Evolutionary conservation across 1,140 invertebrate genomes (phyloP), one percentile per base, ranked within the genome.

Genomic region (Argopecten irradians): DNA sequence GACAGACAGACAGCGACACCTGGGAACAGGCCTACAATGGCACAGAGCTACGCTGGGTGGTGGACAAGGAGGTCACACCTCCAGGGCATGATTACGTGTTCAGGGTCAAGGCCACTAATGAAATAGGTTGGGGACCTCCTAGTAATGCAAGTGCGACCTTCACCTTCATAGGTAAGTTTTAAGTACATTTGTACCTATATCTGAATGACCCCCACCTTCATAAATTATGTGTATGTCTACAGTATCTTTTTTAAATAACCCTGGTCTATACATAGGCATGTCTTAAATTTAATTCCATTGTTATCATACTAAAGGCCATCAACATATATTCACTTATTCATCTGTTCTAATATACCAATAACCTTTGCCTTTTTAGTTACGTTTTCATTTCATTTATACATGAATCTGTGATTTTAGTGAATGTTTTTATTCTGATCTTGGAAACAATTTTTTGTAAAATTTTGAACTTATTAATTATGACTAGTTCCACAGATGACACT

Each of bases 11-110:
- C 14, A 89, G 87, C 0, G 88, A 86, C 32, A 90, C 91, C 7
- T 98, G 98, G 97, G 96, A 96, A 55, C 93, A 97, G 9, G 97
- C 97, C 36, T 98, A 98, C 93, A 98, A 98, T 94, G 98, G 97
- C 85, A 97, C 97, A 96, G 97, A 97, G 28, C 97, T 97, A 90
- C 97, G 97, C 91, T 99, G 98, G 97, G 96, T 98, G 71, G 97
- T 98, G 19, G 96, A 96, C 0, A 96, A 96, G 0, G 83, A 86
- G 0, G 36, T 88, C 16, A 95, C 98, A 22, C 96, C 97, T 22
- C 89, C 92, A 8, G 93, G 95, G 90, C 95, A 92, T 1, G 96
- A 96, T 11, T 97, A 97, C 89, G 95, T 97, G 13, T 98, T 98
- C 94, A 96, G 97, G 8, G 98, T 98, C 28, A 96, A 97, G 55